Evolutionary conservation across 2,113 vertebrate genomes (phyloP), one percentile per base, ranked within the genome.

Genomic region (Pogonocichla stellata): DNA sequence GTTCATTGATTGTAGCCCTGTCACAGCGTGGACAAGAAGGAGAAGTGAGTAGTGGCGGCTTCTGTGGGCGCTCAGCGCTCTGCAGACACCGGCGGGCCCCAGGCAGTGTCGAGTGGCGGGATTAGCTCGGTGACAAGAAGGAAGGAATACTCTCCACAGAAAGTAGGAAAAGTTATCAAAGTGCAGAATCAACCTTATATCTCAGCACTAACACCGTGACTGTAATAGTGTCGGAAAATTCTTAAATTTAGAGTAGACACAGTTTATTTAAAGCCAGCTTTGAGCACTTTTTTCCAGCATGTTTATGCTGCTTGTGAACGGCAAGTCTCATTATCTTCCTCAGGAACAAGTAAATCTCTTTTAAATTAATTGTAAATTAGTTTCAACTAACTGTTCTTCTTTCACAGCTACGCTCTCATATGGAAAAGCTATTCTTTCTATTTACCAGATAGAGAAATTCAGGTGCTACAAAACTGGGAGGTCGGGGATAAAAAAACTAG

Each of bases 11-110:
- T 9, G 14, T 9, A 64, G 14, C 11, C 19, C 13, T 38, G 8
- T 58, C 20, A 4, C 10, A 31, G 40, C 54, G 38, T 0, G 3
- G 38, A 6, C 18, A 3, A 3, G 50, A 51, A 33, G 3, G n/a
- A n/a, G 29, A 18, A 34, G 18, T 3, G 50, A 71, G 18, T 2
- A 1, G 13, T 12, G 31, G 12, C 6, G 38, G 26, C 28, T 34
- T 10, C 3, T 11, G 34, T 2, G 58, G 54, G 51, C 31, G 47
- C 48, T 50, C 19, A 2, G n/a, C 8, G 58, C 60, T 54, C 28
- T 38, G 70, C 33, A 4, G 12, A 12, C 53, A 31, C 18, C 19
- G 53, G 38, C 38, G 38, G 38, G 38, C 38, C 38, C 38, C 38
- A 10, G 38, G 38, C 20, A 40, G 14, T 6, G 47, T 26, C 62